phyloP scores from a whole-genome alignment of 2,797 vertebrate genomes.

The Monodelphis domestica region DNA sequence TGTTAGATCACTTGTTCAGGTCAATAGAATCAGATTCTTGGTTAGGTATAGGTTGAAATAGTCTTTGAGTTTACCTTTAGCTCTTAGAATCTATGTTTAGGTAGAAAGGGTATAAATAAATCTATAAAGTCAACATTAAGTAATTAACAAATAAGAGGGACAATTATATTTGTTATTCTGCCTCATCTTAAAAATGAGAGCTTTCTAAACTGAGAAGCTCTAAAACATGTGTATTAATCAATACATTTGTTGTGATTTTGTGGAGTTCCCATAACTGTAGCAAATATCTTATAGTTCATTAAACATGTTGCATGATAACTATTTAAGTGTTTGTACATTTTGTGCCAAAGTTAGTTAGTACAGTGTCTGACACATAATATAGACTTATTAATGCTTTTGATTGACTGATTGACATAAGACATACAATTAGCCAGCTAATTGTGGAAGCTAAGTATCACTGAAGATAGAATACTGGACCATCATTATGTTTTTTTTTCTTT shows the following conservation, averaged over 20 bases:
- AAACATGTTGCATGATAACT: background rate
- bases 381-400: background rate
- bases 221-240: background rate
- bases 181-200: background rate
- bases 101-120: background rate
- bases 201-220: background rate
- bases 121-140: background rate
- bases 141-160: background rate
- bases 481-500: too few species aligned
- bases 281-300: background rate
- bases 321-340: too few species aligned
- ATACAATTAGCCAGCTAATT: background rate
- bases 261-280: background rate
- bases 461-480: background rate
- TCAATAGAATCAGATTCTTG: background rate
- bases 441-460: background rate
- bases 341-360: too few species aligned
- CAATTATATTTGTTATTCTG: background rate
- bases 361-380: background rate
- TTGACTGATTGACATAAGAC: background rate
- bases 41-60: background rate
- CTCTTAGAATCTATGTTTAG: background rate
- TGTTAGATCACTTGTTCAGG: background rate
- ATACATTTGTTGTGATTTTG: background rate
- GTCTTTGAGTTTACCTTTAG: background rate